These are phyloP conservation scores for Ceyx melanurus DNA, from an alignment of 2,113 vertebrate genomes.

Conservation along the genomic window DNA sequence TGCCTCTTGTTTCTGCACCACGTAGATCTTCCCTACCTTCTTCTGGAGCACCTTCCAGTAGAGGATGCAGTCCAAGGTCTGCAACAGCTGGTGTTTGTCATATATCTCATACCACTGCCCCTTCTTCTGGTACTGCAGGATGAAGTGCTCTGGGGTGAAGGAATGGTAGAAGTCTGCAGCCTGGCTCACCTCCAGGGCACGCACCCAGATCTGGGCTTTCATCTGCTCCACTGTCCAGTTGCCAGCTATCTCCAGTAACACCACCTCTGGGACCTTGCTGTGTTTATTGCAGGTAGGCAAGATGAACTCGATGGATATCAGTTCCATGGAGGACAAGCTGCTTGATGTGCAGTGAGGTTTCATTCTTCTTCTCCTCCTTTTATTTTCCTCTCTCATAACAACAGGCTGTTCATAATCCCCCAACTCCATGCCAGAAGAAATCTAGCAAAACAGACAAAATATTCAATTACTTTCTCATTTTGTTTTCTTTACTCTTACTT, in stretches of 20 bases:
- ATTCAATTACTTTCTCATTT: not conserved
- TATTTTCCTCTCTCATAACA: slow-evolving; percentile 84
- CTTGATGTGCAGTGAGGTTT: slow-evolving; percentile 80
- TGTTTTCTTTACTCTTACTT: not conserved
- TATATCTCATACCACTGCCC: slow-evolving; percentile 97
- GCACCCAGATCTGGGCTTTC: slow-evolving; percentile 94
- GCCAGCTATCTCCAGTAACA: slow-evolving; percentile 85
- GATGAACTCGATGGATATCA: slow-evolving; percentile 89
- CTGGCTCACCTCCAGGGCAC: slow-evolving; percentile 84
- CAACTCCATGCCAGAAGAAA: slow-evolving; percentile 85
- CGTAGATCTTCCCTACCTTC: slow-evolving; percentile 88
- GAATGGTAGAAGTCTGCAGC: slow-evolving; percentile 88
- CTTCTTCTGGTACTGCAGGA: slow-evolving; percentile 96
- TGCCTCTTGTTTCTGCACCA: slow-evolving; percentile 81
- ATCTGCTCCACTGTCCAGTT: slow-evolving; percentile 95
- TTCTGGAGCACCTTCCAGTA: slow-evolving; percentile 92
- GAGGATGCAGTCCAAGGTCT: slow-evolving; percentile 93
- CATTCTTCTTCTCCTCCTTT: slow-evolving; percentile 88
- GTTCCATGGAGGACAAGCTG: slow-evolving; percentile 81
- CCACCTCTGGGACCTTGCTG: slow-evolving; percentile 74
- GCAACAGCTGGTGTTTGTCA: slow-evolving; percentile 94
- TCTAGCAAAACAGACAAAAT: slow-evolving; percentile 47
- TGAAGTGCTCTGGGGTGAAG: slow-evolving; percentile 87
- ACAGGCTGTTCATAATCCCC: slow-evolving; percentile 78
- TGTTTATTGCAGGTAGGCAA: slow-evolving; percentile 85